phyloP scores from a whole-genome alignment of 2,888 invertebrate genomes.

The Melieria crassipennis region DNA sequence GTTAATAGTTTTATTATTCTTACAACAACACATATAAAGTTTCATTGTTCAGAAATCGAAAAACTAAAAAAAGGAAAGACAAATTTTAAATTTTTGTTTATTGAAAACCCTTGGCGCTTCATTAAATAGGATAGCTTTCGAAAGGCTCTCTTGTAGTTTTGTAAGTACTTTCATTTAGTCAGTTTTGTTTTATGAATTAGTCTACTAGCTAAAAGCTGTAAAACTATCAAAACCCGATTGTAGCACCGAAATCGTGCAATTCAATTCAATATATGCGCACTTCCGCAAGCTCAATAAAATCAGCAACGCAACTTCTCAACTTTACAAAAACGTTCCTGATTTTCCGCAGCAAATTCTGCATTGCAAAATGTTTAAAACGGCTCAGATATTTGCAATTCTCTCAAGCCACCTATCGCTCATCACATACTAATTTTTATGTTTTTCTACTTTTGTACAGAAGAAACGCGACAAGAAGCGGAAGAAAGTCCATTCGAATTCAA shows the following conservation, averaged over 20 bases:
- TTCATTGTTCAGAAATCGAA: constrained; percentile 26
- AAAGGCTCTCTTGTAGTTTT: constrained; percentile 66
- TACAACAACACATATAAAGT: constrained; percentile 19
- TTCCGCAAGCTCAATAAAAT: too few relatives aligned
- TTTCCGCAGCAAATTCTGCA: constrained; percentile 8
- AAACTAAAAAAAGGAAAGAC: constrained; percentile 70
- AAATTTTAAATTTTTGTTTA: constrained; percentile 80
- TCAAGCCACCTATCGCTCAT: background rate
- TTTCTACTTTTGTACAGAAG: constrained; percentile 66
- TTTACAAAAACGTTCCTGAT: background rate
- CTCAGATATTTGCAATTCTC: background rate
- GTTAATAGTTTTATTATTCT: background rate
- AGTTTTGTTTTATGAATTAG: constrained; percentile 46
- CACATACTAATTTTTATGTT: too few relatives aligned
- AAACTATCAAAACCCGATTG: constrained; percentile 5
- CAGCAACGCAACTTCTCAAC: background rate
- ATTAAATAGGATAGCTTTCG: constrained; percentile 67
- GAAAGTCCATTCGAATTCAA: constrained; percentile 68
- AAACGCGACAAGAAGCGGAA: constrained; percentile 71
- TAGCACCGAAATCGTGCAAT: background rate
- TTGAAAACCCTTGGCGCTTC: constrained; percentile 67
- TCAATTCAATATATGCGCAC: background rate
- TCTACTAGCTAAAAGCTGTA: constrained; percentile 1
- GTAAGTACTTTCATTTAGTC: constrained; percentile 66
- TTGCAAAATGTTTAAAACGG: background rate